These are phyloP conservation scores for Zaprionus obscuricornis DNA, from an alignment of 2,888 invertebrate genomes.

Conservation along the genomic window DNA sequence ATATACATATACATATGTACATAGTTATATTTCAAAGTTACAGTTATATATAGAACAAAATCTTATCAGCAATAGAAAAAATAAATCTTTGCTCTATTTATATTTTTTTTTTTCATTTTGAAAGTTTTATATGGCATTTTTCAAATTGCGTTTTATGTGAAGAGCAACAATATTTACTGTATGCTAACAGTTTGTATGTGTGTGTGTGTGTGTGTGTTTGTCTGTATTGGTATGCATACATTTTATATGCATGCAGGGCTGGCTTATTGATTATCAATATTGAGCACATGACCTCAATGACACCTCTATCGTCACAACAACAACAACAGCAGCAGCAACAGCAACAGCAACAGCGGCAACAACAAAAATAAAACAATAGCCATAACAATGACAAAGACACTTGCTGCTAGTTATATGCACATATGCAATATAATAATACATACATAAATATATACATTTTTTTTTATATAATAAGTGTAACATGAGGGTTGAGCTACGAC, in stretches of 20 bases:
- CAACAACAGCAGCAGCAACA: too few species aligned
- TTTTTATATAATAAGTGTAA: too few species aligned
- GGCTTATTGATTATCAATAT: constrained; percentile 50
- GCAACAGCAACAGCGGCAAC: too few species aligned
- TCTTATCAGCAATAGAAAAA: constrained; percentile 42
- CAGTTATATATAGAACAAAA: too few species aligned
- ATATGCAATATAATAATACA: not conserved
- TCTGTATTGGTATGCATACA: not conserved
- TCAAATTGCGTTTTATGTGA: constrained; percentile 10
- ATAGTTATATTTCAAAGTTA: too few species aligned
- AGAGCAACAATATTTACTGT: not conserved
- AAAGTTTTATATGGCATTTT: not conserved
- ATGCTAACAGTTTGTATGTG: not conserved
- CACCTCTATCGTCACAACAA: constrained; percentile 22
- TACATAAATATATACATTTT: not conserved
- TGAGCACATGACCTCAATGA: constrained; percentile 61
- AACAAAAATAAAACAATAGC: constrained; percentile 17
- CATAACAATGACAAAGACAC: constrained; percentile 30
- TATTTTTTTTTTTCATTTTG: not conserved
- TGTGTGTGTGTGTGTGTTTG: constrained; percentile 1
- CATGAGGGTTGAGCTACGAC: constrained; percentile 6
- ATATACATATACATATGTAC: too few species aligned
- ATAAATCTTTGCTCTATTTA: constrained; percentile 27
- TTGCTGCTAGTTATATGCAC: not conserved
- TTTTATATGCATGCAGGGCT: not conserved